Conservation (phyloP, 2,888 invertebrate species). For the Drosophila lutescens region DNA sequence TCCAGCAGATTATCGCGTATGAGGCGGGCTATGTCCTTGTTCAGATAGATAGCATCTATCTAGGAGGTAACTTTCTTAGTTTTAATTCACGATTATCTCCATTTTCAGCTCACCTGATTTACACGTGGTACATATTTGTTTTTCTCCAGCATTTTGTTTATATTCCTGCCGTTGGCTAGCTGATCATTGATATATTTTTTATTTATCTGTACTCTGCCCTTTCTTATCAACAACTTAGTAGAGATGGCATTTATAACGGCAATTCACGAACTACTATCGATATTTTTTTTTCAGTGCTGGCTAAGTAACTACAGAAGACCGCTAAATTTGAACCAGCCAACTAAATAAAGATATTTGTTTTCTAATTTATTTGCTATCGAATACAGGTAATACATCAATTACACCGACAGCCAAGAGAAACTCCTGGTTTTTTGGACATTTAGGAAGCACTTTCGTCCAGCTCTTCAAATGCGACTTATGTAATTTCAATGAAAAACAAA, state of each 20-base stretch:
- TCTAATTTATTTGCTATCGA: background rate
- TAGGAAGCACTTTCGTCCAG: conserved; percentile 58
- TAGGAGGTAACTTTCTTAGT: conserved; percentile 71
- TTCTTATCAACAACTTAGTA: conserved; percentile 49
- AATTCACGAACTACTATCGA: background rate
- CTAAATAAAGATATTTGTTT: background rate
- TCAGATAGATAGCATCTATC: conserved; percentile 92
- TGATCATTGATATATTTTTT: conserved; percentile 27
- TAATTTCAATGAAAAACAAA: conserved; percentile 59
- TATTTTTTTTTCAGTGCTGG: conserved; percentile 4
- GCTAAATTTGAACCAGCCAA: background rate
- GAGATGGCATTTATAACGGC: background rate
- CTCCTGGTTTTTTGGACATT: conserved; percentile 43
- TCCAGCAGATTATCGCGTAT: conserved; percentile 88
- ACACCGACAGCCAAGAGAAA: background rate
- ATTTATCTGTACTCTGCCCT: conserved; percentile 62
- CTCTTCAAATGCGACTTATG: conserved; percentile 48
- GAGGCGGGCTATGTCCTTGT: conserved; percentile 90
- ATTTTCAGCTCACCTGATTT: conserved; percentile 82
- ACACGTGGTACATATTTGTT: conserved; percentile 85
- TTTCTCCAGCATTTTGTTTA: conserved; percentile 72
- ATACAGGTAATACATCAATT: conserved; percentile 3
- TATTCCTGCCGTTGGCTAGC: conserved; percentile 16
- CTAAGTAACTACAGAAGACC: background rate
- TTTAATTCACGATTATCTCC: background rate